Evolutionary conservation across 2,888 invertebrate genomes (phyloP), one percentile per base, ranked within the genome.

Genomic region (Eurois occulta): DNA sequence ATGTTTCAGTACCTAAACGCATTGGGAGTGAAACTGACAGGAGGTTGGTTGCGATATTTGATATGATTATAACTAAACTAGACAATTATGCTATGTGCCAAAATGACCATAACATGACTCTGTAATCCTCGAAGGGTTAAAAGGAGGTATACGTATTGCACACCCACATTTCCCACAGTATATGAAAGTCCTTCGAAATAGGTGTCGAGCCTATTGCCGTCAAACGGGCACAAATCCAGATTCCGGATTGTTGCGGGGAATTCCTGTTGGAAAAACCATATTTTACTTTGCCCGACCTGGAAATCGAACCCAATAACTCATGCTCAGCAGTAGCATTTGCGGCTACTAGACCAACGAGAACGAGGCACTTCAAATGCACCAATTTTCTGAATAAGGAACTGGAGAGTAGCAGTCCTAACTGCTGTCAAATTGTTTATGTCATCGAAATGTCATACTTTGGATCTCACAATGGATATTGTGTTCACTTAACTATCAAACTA

Each of bases 401-500:
- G 32, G 32, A 18, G 16, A 35, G 24, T 35, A 48, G 6, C n/a
- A 46, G n/a, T 46, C 8, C 5, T 6, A 41, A 18, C 41, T 48
- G 8, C 48, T 69, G 11, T 24, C 6, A n/a, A 24, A 24, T 79
- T 70, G 24, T 62, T 43, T 43, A 43, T 69, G 35, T 28, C 28
- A 70, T 79, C 13, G 11, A 13, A 60, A 80, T 52, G 71, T 52
- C n/a, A n/a, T n/a, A n/a, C 18, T 16, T 41, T 35, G 21, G 28
- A 41, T 43, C 11, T 8, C 38, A 78, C 46, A 67, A 41, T 79
- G 48, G 18, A 2, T 48, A 48, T 79, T 60, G 58, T 78, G 28
- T 16, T 46, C n/a, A 28, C 16, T 10, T 48, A 5, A 52, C 52
- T 21, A 78, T 58, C 24, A 46, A 46, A 68, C 60, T 11, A 32